Conservation (phyloP, 2,797 vertebrate genomes). For the Buphagus erythrorhynchus region DNA sequence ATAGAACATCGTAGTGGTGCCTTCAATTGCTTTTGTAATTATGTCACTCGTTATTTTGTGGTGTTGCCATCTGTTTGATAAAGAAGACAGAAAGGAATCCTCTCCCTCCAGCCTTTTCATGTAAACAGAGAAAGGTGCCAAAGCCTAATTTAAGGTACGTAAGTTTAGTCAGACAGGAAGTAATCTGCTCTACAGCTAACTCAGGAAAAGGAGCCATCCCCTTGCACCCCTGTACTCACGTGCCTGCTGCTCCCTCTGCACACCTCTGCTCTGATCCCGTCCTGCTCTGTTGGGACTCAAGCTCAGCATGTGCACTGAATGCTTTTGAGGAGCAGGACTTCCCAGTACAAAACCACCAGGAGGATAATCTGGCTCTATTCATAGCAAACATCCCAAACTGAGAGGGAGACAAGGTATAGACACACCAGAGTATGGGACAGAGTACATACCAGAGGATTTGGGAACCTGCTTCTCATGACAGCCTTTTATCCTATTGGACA, state of each 20-base stretch:
- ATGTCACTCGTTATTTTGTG: accelerated
- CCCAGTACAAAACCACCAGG: accelerated
- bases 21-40: neutral
- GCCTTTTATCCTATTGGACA: neutral
- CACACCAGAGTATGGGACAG: too few species aligned
- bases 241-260: neutral
- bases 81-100: neutral
- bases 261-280: neutral
- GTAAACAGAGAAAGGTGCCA: neutral
- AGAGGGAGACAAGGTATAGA: neutral
- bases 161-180: neutral
- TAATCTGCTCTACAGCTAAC: neutral
- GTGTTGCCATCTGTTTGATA: neutral
- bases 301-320: accelerated
- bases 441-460: neutral
- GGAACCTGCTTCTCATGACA: neutral
- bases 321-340: neutral
- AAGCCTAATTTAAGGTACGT: neutral
- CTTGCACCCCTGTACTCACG: accelerated
- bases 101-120: neutral
- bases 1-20: neutral
- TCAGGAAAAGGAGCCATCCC: neutral
- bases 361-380: neutral
- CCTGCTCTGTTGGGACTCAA: neutral
- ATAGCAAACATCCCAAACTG: neutral